Evolutionary conservation across 1,140 invertebrate genomes (phyloP).

Genomic region (Drosophila sp.): DNA sequence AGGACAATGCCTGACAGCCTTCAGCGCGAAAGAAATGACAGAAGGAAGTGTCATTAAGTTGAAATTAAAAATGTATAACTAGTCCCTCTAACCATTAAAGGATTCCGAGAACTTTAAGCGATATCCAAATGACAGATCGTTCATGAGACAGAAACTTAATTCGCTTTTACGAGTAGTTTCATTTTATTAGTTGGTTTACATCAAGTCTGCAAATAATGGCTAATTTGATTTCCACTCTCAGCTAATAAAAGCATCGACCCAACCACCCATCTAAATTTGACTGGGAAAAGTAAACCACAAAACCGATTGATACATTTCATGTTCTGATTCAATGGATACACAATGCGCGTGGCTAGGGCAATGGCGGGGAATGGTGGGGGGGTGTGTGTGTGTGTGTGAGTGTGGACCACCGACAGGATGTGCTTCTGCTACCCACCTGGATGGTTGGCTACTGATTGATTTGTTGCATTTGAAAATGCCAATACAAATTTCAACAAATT

Average conservation of each 20-base stretch:
- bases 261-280: constrained; percentile 6
- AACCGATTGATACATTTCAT: constrained; percentile 77
- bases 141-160: neutral
- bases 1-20: constrained; percentile 49
- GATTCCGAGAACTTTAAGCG: neutral
- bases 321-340: constrained; percentile 58
- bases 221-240: constrained; percentile 40
- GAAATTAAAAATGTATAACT: constrained; percentile 15
- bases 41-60: constrained; percentile 28
- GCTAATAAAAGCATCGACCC: constrained; percentile 42
- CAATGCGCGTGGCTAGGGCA: neutral
- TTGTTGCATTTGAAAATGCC: constrained; percentile 59
- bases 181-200: constrained; percentile 40
- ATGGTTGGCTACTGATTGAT: constrained; percentile 59
- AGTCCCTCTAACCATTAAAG: neutral
- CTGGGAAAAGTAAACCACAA: constrained; percentile 54
- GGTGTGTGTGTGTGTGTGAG: neutral
- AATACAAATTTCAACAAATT: constrained; percentile 72
- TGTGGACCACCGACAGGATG: neutral
- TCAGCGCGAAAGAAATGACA: constrained; percentile 28
- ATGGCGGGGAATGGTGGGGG: constrained; percentile 25
- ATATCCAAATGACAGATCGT: neutral
- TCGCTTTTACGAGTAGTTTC: constrained; percentile 20
- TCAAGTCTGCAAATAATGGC: constrained; percentile 44
- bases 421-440: neutral